Conservation (phyloP, 2,888 invertebrate genomes). For the Ochropleura plecta region DNA sequence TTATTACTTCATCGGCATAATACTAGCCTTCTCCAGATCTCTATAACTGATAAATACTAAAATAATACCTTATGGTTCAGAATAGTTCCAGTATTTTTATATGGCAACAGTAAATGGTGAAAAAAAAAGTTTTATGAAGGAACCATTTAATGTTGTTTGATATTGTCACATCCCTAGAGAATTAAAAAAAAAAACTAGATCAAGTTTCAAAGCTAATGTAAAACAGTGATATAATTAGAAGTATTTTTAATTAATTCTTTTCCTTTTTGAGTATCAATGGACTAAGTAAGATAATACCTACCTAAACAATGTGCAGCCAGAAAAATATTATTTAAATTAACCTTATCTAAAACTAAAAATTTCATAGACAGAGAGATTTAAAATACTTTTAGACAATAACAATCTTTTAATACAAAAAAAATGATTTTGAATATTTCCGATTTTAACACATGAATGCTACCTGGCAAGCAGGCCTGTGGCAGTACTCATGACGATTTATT, state of each 20-base stretch:
- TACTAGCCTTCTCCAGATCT: conserved; percentile 52
- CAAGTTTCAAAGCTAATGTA: conserved; percentile 15
- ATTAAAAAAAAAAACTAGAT: conserved; percentile 33
- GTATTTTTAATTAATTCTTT: neutral
- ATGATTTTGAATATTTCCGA: too few relatives aligned
- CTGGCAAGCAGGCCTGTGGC: too few relatives aligned
- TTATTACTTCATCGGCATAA: conserved; percentile 61
- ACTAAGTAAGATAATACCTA: too few relatives aligned
- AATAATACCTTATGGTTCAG: conserved; percentile 55
- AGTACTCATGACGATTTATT: too few relatives aligned
- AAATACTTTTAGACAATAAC: too few relatives aligned
- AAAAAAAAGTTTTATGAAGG: conserved; percentile 50
- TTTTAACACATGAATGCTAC: too few relatives aligned
- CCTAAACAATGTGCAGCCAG: too few relatives aligned
- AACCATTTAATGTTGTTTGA: conserved; percentile 40
- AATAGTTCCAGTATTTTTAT: conserved; percentile 59
- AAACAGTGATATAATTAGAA: neutral
- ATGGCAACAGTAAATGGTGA: conserved; percentile 46
- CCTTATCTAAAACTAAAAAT: too few relatives aligned
- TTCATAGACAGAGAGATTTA: too few relatives aligned
- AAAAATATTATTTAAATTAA: too few relatives aligned
- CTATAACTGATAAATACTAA: conserved; percentile 57
- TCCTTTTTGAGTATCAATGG: neutral
- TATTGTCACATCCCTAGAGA: conserved; percentile 45
- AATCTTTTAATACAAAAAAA: too few relatives aligned